Percentiles rank a stretch among this genome's conserved stretches.
These are phyloP conservation scores for Hoplostethus atlanticus DNA, from an alignment of 2,797 vertebrate species.

Conservation along the genomic window DNA sequence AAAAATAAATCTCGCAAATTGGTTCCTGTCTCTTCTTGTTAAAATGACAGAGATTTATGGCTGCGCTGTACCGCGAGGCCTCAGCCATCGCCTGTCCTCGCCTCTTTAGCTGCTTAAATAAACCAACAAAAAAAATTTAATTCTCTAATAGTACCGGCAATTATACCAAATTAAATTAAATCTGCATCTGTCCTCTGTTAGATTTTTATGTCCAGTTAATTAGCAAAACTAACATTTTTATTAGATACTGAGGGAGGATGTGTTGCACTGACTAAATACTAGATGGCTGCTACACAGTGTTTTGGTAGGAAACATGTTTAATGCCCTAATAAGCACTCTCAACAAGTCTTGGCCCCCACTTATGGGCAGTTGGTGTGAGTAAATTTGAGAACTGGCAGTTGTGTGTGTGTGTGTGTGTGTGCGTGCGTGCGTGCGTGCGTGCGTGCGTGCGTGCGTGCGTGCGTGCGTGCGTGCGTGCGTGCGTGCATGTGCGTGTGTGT, in stretches of 20 bases:
- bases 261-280: constrained; percentile 36
- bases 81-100: constrained; percentile 45
- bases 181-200: constrained; percentile 56
- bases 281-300: constrained; percentile 20
- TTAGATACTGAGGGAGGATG: constrained; percentile 53
- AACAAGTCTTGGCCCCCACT: constrained; percentile 18
- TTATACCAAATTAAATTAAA: constrained; percentile 73
- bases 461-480: constrained; percentile 5
- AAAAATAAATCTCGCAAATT: constrained; percentile 84
- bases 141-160: constrained; percentile 50
- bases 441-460: background rate
- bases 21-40: constrained; percentile 82
- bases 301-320: constrained; percentile 38
- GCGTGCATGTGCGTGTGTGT: constrained; percentile 15
- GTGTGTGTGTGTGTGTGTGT: constrained; percentile 12
- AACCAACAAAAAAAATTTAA: constrained; percentile 55
- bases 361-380: background rate
- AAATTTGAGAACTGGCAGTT: background rate
- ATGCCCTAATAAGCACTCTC: constrained; percentile 38
- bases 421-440: background rate
- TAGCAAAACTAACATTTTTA: constrained; percentile 71
- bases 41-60: constrained; percentile 81
- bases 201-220: constrained; percentile 72
- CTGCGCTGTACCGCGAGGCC: constrained; percentile 50
- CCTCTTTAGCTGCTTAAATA: constrained; percentile 56